Percentiles rank a stretch among this genome's conserved stretches.
Conservation (phyloP, 1,140 invertebrate genomes). For the Schlechtendalia chinensis region DNA sequence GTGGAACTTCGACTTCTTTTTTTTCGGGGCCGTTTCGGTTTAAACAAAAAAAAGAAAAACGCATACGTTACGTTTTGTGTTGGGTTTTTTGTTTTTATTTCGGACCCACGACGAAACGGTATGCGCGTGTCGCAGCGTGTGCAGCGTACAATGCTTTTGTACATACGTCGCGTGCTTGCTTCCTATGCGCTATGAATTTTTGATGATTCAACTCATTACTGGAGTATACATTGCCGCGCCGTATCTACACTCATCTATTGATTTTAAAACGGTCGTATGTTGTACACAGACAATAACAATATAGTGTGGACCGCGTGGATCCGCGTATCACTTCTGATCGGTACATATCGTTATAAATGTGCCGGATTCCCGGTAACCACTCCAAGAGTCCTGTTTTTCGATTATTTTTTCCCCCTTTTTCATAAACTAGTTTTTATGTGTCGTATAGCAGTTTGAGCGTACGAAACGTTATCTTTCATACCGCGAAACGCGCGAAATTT, state of each 20-base stretch:
- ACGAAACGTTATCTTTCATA: too few relatives aligned
- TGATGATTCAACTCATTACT: slow-evolving; percentile 46
- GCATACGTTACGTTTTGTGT: too few relatives aligned
- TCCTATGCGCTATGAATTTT: slow-evolving; percentile 42
- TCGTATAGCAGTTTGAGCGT: too few relatives aligned
- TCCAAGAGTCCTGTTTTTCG: too few relatives aligned
- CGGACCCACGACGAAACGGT: not conserved
- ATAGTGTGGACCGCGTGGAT: not conserved
- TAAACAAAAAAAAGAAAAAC: too few relatives aligned
- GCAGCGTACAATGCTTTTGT: not conserved
- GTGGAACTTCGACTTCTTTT: too few relatives aligned
- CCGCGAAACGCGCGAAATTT: too few relatives aligned
- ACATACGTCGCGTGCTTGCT: not conserved
- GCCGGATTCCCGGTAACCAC: not conserved
- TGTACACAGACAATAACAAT: not conserved
- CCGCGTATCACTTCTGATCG: not conserved
- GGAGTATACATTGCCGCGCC: slow-evolving; percentile 25
- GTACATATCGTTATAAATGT: not conserved
- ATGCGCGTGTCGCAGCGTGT: not conserved
- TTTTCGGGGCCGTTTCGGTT: too few relatives aligned
- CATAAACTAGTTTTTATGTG: too few relatives aligned
- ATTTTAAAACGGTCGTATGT: slow-evolving; percentile 26
- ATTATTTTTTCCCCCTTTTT: too few relatives aligned
- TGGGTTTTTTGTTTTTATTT: too few relatives aligned
- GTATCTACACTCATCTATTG: not conserved